A percentile compares a stretch with the other conserved stretches of the same genome.
These are phyloP conservation scores for Napeogenes sylphis DNA, from an alignment of 2,888 invertebrate species.

Conservation along the genomic window DNA sequence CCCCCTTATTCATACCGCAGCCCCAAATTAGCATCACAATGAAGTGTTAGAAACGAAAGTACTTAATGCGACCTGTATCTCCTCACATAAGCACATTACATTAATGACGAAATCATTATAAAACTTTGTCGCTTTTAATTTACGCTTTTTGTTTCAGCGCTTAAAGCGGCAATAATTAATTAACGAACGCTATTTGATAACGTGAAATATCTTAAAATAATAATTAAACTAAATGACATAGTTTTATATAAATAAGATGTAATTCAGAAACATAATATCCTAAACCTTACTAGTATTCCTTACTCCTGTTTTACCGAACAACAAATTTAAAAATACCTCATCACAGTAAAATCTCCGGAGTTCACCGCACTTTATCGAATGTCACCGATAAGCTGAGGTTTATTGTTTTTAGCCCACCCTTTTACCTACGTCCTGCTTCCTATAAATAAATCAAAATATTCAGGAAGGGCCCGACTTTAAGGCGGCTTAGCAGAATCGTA, in stretches of 20 bases:
- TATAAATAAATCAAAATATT: constrained; percentile 79
- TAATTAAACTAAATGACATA: constrained; percentile 11
- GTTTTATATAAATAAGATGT: constrained; percentile 29
- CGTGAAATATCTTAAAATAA: constrained; percentile 11
- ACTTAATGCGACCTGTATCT: constrained; percentile 68
- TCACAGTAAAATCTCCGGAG: constrained; percentile 9
- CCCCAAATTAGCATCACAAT: constrained; percentile 76
- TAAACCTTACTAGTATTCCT: neutral
- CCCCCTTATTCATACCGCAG: constrained; percentile 74
- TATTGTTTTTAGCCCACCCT: constrained; percentile 74
- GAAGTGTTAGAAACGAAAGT: constrained; percentile 69
- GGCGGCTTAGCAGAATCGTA: constrained; percentile 77
- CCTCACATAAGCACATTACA: constrained; percentile 66
- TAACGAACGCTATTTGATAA: constrained; percentile 28
- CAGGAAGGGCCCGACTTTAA: constrained; percentile 76
- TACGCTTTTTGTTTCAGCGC: constrained; percentile 58
- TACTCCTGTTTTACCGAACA: no score
- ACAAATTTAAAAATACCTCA: no score
- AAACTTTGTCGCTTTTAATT: constrained; percentile 45
- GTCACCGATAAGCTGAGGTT: constrained; percentile 54
- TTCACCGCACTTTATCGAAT: constrained; percentile 19
- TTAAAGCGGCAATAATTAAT: constrained; percentile 45
- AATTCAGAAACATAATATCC: constrained; percentile 9
- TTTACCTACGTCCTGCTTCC: constrained; percentile 68
- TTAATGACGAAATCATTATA: constrained; percentile 67